Evolutionary conservation across 1,140 invertebrate genomes (phyloP), one percentile per base, ranked within the genome.

Genomic region (Stegodyphus dumicola): DNA sequence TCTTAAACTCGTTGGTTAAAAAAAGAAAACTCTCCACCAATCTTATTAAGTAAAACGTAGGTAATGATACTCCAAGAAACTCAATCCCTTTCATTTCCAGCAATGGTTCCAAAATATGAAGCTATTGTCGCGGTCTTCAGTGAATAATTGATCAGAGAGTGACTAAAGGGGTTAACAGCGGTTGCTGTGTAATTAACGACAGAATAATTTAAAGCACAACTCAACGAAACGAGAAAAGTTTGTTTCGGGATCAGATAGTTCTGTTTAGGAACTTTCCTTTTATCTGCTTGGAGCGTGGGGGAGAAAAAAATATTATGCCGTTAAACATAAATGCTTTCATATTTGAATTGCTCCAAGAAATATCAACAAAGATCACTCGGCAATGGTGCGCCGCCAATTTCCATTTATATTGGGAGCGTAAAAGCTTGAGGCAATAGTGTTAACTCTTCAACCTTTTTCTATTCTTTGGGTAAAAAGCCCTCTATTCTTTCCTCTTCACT

Each of bases 371-470:
- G 78, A 81, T 81, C 69, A 73, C 54, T 51, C 33, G 33, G 33
- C 33, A 33, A 33, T 33, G 33, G 17, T 70, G 17, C 67, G 48
- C 51, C 67, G 18, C 53, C 69, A 83, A 83, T 83, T 83, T 83
- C 80, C 80, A 83, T 83, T 83, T 83, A 83, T 83, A 83, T 83
- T 74, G 66, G 64, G 71, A 56, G 60, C 49, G 49, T 53, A 52
- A 79, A 69, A 73, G 53, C 67, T 83, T 65, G 10, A 53, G 54
- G 73, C 71, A 49, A 83, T 66, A 56, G 78, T 56, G 18, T 49
- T 66, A 75, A 66, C 64, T 75, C 51, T 64, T 73, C 53, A 60
- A 54, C 67, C 52, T 51, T 75, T 33, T 56, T 48, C 60, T 83
- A n/a, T 73, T 64, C 54, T 66, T 60, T 18, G 48, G 51, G 51